Base-by-base conservation (phyloP, 2,113 vertebrate genomes). In the Myiozetetes cayanensis region DNA sequence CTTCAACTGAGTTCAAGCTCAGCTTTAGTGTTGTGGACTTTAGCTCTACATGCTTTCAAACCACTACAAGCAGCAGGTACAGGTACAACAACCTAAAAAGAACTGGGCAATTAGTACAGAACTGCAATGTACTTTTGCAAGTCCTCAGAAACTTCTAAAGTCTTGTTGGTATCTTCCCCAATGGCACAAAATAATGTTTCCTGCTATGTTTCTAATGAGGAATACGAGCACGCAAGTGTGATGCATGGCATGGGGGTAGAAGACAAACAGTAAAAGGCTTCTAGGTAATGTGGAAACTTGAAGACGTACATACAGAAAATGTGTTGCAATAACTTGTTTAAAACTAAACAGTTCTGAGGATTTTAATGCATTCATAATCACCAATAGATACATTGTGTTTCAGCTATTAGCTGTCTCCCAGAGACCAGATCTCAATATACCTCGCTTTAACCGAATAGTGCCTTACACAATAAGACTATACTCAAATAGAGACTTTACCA, bases 1-100 rank as follows among this genome's bases (percentile, higher is more conserved):
- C 33, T 85, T 90, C 77, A 80, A 30, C 49, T 25, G 59, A 87
- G 50, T 80, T 95, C 62, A 87, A 90, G 46, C n/a, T 73, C 85
- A 66, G 33, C 39, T 66, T 87, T 79, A 95, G 22, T 35, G 9
- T 28, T 87, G 49, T 33, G 28, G 37, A 33, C 27, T 90, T 93
- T 25, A 85, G 43, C 28, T 81, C 55, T 50, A n/a, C 28, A 20
- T 33, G 33, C 13, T 83, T 88, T 90, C 35, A 91, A 90, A 88
- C 31, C 16, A 44, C 10, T 86, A 53, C 67, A 81, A 95, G 72
- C 56, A 91, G 75, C 27, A 50, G 28, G 52, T 58, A 55, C 9
- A 58, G 24, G 13, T 66, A 79, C 19, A 58, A 66, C 27, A 67
- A 73, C 39, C 8, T 76, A 66, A 58, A 87, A 92, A 74, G 35